Evolutionary conservation across 2,113 vertebrate species (phyloP).

Genomic region (Taurulus bubalis): DNA sequence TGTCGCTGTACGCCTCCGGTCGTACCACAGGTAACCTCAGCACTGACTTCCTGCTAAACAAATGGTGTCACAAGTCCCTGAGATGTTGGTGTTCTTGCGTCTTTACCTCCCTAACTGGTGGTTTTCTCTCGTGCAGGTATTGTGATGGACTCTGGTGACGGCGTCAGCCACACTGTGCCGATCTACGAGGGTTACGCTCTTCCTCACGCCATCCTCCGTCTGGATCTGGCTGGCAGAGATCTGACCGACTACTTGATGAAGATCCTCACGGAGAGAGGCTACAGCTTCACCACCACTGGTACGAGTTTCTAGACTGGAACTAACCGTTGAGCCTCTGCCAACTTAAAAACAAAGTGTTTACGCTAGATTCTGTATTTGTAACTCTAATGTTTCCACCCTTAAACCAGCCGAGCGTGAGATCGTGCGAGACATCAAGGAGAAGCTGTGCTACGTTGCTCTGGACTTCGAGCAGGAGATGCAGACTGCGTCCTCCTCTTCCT

Average conservation of each 20-base stretch:
- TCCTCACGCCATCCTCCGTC: constrained; percentile 92
- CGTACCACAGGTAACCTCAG: constrained; percentile 89
- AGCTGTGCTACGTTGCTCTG: constrained; percentile 93
- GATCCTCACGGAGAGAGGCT: constrained; percentile 93
- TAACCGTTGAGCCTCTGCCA: neutral
- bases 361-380: too few species aligned
- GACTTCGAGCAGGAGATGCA: constrained; percentile 97
- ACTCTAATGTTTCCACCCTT: neutral
- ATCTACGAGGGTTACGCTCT: constrained; percentile 93
- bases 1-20: constrained; percentile 96
- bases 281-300: constrained; percentile 93
- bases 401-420: constrained; percentile 93
- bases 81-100: neutral
- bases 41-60: neutral
- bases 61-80: neutral
- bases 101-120: too few species aligned
- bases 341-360: too few species aligned
- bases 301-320: neutral
- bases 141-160: constrained; percentile 94
- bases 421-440: constrained; percentile 98
- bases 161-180: constrained; percentile 94
- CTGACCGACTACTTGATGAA: constrained; percentile 97
- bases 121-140: constrained; percentile 80
- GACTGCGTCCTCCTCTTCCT: constrained; percentile 83
- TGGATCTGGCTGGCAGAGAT: constrained; percentile 94